Evolutionary conservation across 2,888 invertebrate genomes (phyloP), one percentile per base, ranked within the genome.

Genomic region (Ophion slaviceki): DNA sequence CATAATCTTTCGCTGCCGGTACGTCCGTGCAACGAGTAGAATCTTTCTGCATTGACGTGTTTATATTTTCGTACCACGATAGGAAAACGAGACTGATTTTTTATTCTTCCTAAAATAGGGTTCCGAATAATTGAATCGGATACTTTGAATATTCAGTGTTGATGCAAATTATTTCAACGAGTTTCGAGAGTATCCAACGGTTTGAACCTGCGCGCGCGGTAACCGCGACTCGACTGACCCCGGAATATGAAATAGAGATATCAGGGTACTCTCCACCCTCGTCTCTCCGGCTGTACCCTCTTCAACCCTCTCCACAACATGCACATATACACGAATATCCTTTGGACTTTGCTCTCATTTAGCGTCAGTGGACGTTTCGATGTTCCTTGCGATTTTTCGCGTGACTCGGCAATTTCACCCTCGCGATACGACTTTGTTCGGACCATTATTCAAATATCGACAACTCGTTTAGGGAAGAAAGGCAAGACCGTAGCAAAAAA

Each of bases 161-260:
- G 17, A 53, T 17, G 53, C 53, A 17, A 53, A 53, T 53, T 5
- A 3, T 53, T 66, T 17, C 20, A 53, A n/a, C 57, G 32, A 36
- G 40, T 40, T 64, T 76, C 47, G 5, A 62, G 53, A 68, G n/a
- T 64, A 24, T 75, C 68, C 47, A 61, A 57, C 80, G 28, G 59
- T 53, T 71, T 68, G 86, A 86, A 90, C 89, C 88, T 89, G 86
- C 90, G 87, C 89, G 90, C 87, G 87, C 88, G 90, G 90, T 86
- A 87, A 87, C 89, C 90, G 90, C 90, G 88, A 87, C 88, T 81
- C 92, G 90, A 92, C 92, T 92, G 92, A 88, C 91, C 88, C 81
- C 81, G 68, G 84, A 87, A 87, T 86, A 88, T 89, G 84, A 89
- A 87, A 87, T 87, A 84, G 87, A 86, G 78, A 87, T 88, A 82